These are phyloP conservation scores for Zootermopsis nevadensis DNA, from an alignment of 2,888 invertebrate genomes.

Conservation along the genomic window DNA sequence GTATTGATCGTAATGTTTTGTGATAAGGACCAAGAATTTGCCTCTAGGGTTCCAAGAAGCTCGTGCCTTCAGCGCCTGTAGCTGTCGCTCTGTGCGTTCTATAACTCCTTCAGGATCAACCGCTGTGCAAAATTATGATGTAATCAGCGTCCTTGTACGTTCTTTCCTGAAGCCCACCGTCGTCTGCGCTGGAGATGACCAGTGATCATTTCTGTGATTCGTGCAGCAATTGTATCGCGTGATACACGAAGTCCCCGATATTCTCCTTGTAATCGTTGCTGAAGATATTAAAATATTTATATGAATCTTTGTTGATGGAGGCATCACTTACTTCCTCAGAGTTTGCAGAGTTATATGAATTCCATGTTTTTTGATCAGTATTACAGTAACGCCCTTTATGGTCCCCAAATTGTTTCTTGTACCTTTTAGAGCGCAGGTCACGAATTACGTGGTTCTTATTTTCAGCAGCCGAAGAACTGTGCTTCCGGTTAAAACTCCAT, in stretches of 20 bases:
- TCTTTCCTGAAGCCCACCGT: not conserved
- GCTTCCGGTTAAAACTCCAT: not conserved
- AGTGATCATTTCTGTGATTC: not conserved
- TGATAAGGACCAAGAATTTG: not conserved
- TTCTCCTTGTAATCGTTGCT: not conserved
- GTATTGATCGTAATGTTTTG: not conserved
- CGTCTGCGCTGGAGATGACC: not conserved
- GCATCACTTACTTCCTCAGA: not conserved
- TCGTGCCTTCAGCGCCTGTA: not conserved
- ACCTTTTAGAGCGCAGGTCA: no score
- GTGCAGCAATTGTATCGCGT: not conserved
- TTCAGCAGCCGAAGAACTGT: not conserved
- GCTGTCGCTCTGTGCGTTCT: not conserved
- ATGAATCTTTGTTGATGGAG: not conserved
- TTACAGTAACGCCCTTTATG: not conserved
- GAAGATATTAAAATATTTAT: not conserved
- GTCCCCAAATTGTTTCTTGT: no score
- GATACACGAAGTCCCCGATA: not conserved
- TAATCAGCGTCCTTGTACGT: not conserved
- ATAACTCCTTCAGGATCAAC: not conserved
- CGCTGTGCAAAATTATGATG: not conserved
- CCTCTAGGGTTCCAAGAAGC: not conserved
- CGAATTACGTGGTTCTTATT: no score
- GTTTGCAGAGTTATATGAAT: not conserved
- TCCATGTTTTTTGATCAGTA: not conserved